Evolutionary conservation across 2,113 vertebrate genomes (phyloP), one percentile per base, ranked within the genome.

Genomic region (Siphamia tubifer): DNA sequence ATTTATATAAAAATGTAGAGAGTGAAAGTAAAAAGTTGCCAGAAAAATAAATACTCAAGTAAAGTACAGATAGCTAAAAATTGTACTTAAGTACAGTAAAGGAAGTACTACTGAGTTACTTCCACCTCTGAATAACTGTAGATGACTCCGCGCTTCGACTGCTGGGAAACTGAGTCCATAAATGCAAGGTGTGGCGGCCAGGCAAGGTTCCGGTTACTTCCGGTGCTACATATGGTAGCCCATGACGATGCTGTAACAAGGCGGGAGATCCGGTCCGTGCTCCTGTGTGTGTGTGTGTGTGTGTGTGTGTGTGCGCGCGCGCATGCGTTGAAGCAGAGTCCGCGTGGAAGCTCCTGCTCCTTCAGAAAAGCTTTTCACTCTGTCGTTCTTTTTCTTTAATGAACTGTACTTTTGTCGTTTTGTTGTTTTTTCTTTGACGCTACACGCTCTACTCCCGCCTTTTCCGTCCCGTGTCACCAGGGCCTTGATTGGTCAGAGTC

Each of bases 151-250:
- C 24, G 6, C 38, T 23, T 11, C 9, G 65, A 8, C 54, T 69
- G 47, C 24, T 74, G 84, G 89, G 84, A 74, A 65, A 68, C 75
- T 74, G 76, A 86, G 87, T 88, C 27, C 72, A 76, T 68, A 43
- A 6, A n/a, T 7, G 3, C 10, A 81, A 89, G 89, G 85, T 82
- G 89, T 87, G 89, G 85, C 85, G 89, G 85, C 85, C 79, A 52
- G 28, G 55, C 15, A 34, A 25, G 47, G 19, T 52, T 40, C 15
- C 1, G 36, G 12, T n/a, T 19, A 11, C 13, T 45, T 8, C 31
- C 9, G 23, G 21, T 12, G 12, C n/a, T 43, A 10, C 65, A 39
- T 12, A 4, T 8, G n/a, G 21, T 13, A 8, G 20, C 31, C 30
- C 3, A 17, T 7, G 35, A n/a, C n/a, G n/a, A n/a, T n/a, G n/a